Percentiles rank a stretch among this genome's conserved stretches.
These are phyloP conservation scores for Bombus soroeensis DNA, from an alignment of 1,140 invertebrate species.

Conservation along the genomic window DNA sequence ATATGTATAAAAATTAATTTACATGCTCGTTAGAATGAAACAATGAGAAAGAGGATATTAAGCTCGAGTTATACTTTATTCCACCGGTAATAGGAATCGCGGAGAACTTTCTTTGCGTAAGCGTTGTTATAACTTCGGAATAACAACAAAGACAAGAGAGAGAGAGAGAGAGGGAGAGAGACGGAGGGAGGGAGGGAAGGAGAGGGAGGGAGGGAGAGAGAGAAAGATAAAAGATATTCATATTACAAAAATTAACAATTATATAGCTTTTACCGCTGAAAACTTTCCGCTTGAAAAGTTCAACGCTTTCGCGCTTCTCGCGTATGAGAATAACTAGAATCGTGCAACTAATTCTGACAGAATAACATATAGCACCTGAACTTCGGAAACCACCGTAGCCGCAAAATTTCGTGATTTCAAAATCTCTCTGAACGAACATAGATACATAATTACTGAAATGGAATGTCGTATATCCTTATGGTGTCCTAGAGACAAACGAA, in stretches of 20 bases:
- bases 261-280: slow-evolving; percentile 25
- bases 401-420: slow-evolving; percentile 32
- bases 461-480: not conserved
- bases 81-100: slow-evolving; percentile 26
- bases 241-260: slow-evolving; percentile 65
- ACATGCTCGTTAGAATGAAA: slow-evolving; percentile 57
- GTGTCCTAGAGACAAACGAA: not conserved
- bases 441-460: not conserved
- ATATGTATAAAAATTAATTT: slow-evolving; percentile 67
- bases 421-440: not conserved
- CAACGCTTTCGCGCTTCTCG: not conserved
- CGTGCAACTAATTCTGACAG: slow-evolving; percentile 49
- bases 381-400: slow-evolving; percentile 43
- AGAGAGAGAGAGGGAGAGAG: rapidly evolving
- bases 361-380: slow-evolving; percentile 66
- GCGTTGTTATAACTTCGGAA: slow-evolving; percentile 56
- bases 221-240: slow-evolving; percentile 20
- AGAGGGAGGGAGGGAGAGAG: rapidly evolving
- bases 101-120: slow-evolving; percentile 21
- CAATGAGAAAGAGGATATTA: slow-evolving; percentile 44
- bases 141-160: slow-evolving; percentile 49
- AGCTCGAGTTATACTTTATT: slow-evolving; percentile 59
- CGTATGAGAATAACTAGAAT: slow-evolving; percentile 51
- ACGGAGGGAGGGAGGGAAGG: rapidly evolving
- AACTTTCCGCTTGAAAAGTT: not conserved